Percentiles rank a stretch among this genome's conserved stretches.
These are phyloP conservation scores for Setophaga kirtlandii DNA, from an alignment of 2,113 vertebrate genomes.

Conservation along the genomic window DNA sequence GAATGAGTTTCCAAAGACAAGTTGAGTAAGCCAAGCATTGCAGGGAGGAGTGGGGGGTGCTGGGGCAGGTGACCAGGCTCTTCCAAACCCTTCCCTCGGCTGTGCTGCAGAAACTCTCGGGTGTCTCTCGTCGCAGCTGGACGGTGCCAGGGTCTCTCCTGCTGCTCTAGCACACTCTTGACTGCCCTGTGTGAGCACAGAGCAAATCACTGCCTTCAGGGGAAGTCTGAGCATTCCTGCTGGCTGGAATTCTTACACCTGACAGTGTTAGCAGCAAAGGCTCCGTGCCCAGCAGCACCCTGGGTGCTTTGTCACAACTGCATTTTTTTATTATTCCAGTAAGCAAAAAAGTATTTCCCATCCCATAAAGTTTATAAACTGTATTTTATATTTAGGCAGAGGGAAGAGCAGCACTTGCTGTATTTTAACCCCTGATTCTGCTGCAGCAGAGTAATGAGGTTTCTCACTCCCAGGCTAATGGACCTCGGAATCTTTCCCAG, in stretches of 20 bases:
- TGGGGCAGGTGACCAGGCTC: background rate
- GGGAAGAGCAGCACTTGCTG: background rate
- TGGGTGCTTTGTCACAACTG: background rate
- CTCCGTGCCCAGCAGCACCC: background rate
- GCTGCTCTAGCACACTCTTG: slow-evolving; percentile 24
- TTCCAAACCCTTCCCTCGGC: background rate
- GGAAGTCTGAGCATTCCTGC: background rate
- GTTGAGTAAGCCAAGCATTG: background rate
- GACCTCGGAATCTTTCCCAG: background rate
- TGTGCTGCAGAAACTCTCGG: background rate
- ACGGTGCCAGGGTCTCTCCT: background rate
- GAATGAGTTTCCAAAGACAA: background rate
- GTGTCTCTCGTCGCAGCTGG: background rate
- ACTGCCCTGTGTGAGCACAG: background rate
- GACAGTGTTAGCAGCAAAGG: background rate
- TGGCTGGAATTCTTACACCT: background rate
- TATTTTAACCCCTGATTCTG: background rate
- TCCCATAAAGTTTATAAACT: background rate
- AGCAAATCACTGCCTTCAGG: background rate
- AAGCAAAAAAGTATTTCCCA: background rate
- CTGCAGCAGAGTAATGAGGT: background rate
- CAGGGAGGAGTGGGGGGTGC: background rate
- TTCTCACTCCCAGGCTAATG: background rate
- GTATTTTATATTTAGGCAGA: background rate
- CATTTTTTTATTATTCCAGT: background rate